Base-by-base conservation (phyloP, 2,888 invertebrate species). In the Bugula neritina region DNA sequence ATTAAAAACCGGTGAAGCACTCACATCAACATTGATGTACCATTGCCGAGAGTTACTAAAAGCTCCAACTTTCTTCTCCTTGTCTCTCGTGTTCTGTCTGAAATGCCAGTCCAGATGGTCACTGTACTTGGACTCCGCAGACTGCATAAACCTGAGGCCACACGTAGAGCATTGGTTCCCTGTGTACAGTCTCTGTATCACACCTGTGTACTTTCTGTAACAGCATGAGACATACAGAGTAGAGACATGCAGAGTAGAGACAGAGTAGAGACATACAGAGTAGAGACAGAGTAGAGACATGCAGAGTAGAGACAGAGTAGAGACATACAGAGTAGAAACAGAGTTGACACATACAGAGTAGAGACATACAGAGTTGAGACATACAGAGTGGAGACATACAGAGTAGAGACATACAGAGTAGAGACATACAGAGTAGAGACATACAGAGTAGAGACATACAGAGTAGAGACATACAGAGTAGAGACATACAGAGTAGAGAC, bases 91-190 rank as follows among this genome's bases (percentile, higher is more conserved):
- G 86, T 98, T 98, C 84, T 94, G 93, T 70, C 75, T 87, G 86
- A 98, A 98, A 86, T 99, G 99, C 97, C 98, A 98, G 86, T 99
- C 98, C 74, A 98, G 88, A 86, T 99, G 99, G 82, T 93, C 92
- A 79, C 85, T 80, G 85, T 97, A 99, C 75, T 91, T 89, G 76
- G 91, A 91, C 10, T 91, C 84, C 34, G 80, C 79, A 55, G 93
- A 93, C 0, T 92, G 91, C 21, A 92, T 91, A 85, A 98, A 97
- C 69, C 97, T 89, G 74, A 93, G 90, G 43, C 98, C 98, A 86
- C 99, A 99, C 71, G 94, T 93, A 75, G 93, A 91, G 86, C 99
- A 99, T 82, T 96, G 97, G 88, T 94, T 92, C 57, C 97, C 97
- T 72, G 90, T 89, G 85, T 93, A 95, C 31, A 96, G 85, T 5